Evolutionary conservation across 2,888 invertebrate species (phyloP), one percentile per base, ranked within the genome.

Genomic region (Ochropleura plecta): DNA sequence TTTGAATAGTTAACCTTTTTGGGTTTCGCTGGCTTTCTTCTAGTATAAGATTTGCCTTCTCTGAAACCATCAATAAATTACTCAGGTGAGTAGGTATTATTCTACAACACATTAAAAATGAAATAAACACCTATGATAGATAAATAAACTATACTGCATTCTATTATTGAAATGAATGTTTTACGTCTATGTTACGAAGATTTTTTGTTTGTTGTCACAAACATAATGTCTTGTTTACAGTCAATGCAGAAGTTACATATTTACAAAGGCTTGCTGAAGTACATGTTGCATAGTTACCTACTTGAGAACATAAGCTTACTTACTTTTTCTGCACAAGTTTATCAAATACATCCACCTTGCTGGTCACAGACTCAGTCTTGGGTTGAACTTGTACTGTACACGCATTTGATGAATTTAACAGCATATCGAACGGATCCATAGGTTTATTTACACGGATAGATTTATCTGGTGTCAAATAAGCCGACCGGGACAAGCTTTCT

Each of bases 391-490:
- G 66, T 7, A 63, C 75, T 30, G 71, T 81, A 44, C 67, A 73
- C 8, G 82, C 84, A 30, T 91, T 88, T 9, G 94, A 90, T 1
- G 94, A 93, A 72, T 93, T 93, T 2, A 96, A 83, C 40, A 96
- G 90, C 82, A 93, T 91, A 85, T 96, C 96, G 75, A 96, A 96
- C 0, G 93, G 90, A 89, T 96, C 96, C 30, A 91, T 84, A 6
- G 90, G 91, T 84, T 92, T 96, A 78, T 96, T 96, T 0, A 96
- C 95, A 55, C 91, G 91, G 70, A 96, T 89, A 55, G 96, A 96
- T 86, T 95, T 96, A 81, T 96, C 93, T 12, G 96, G 96, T 30
- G 96, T 96, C 66, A 96, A 84, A 86, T 91, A 95, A 0, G 91
- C 91, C 3, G 93, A 92, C 0, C 82, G 85, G 1, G 92, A 89